Percentiles rank a stretch among this genome's conserved stretches.
phyloP scores from a whole-genome alignment of 1,140 invertebrate genomes.

The Fopius arisanus region DNA sequence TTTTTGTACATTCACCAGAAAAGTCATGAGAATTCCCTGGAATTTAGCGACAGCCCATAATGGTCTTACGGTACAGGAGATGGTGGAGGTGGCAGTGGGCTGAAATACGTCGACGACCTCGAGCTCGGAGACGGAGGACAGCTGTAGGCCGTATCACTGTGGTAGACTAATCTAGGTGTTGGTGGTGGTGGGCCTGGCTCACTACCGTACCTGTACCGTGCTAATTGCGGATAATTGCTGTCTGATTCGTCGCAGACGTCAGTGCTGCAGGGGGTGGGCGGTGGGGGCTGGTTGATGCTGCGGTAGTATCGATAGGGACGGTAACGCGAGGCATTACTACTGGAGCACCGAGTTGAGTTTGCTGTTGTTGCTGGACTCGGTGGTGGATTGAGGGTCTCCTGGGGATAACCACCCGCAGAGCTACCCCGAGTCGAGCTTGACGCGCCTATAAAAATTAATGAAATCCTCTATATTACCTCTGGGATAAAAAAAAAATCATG shows the following conservation, averaged over 20 bases:
- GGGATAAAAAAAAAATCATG: background rate
- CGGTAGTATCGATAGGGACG: conserved; percentile 81
- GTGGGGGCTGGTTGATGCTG: conserved; percentile 84
- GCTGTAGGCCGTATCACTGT: conserved; percentile 70
- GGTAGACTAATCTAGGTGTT: conserved; percentile 80
- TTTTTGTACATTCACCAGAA: background rate
- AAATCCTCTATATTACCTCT: background rate
- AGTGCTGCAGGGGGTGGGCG: conserved; percentile 92
- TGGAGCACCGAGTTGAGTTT: conserved; percentile 66
- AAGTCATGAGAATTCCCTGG: background rate
- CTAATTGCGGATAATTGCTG: conserved; percentile 67
- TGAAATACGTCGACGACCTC: conserved; percentile 78
- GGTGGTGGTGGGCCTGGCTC: conserved; percentile 85
- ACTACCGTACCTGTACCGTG: conserved; percentile 70
- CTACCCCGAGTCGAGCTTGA: conserved; percentile 77
- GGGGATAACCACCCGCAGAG: conserved; percentile 72
- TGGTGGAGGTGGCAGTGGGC: conserved; percentile 75
- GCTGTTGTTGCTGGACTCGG: conserved; percentile 85
- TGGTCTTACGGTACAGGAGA: conserved; percentile 73
- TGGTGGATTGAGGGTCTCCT: conserved; percentile 87
- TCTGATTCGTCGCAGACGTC: conserved; percentile 92
- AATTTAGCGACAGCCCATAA: too few species aligned
- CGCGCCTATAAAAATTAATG: conserved; percentile 65
- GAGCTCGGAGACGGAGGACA: conserved; percentile 83
- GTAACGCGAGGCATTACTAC: conserved; percentile 68